Evolutionary conservation across 2,797 vertebrate species (phyloP), one percentile per base, ranked within the genome.

Genomic region (Leptodactylus fallax): DNA sequence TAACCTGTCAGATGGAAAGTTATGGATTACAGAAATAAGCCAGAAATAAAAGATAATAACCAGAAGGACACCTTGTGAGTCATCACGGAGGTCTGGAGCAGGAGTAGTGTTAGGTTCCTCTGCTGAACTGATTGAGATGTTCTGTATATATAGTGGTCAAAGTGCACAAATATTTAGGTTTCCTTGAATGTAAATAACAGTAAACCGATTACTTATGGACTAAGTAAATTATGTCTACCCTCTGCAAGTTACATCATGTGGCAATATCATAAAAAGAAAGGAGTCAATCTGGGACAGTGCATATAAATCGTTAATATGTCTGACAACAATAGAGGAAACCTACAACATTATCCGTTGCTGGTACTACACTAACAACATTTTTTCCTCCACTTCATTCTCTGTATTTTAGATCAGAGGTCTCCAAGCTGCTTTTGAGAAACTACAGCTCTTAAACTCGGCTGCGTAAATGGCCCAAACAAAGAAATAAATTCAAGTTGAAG

Each of bases 81-180:
- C n/a, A 23, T 53, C 56, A 1, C 16, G 53, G 53, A 74, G 60
- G 60, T 21, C 23, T 53, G 49, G n/a, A 27, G 17, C 80, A 53
- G 8, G 14, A 55, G 23, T 6, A 53, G 49, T 9, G 36, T 67
- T 13, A 16, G 49, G 25, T 16, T 71, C 27, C 36, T 71, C 25
- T 16, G 67, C 67, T 36, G 21, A 36, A 36, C 36, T 11, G 12
- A 69, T 36, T 27, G 25, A 14, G 13, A 19, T 79, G 55, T 14
- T 83, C 14, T 83, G 49, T 56, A 69, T 82, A 83, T 71, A 45
- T 1, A 27, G 25, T 25, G 21, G 65, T 25, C 45, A 21, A 14
- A 23, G 16, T 27, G 36, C 51, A 12, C 23, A 69, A 83, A 69
- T 83, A 69, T 83, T 83, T 71, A 83, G 63, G n/a, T 71, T 55